Evolutionary conservation across 2,113 vertebrate species (phyloP).

Genomic region (Bucco capensis): DNA sequence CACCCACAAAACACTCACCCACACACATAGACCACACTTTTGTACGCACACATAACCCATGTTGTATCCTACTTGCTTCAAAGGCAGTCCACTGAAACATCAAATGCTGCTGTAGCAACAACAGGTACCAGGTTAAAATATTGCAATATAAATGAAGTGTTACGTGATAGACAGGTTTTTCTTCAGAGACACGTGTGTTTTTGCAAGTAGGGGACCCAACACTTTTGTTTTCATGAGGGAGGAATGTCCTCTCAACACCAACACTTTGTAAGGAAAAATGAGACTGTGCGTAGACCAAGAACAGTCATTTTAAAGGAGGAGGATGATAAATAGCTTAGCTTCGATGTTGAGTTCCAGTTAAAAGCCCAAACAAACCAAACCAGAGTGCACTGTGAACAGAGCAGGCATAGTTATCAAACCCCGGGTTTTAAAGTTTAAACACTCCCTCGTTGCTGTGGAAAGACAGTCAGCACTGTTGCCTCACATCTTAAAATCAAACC

Average conservation of each 20-base stretch:
- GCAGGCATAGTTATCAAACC: not conserved
- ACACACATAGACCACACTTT: not conserved
- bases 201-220: constrained; percentile 25
- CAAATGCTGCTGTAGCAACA: constrained; percentile 54
- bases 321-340: constrained; percentile 51
- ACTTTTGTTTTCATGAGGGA: not conserved
- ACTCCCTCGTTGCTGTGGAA: not conserved
- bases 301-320: not conserved
- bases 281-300: not conserved
- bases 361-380: constrained; percentile 9
- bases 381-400: not conserved
- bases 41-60: constrained; percentile 32
- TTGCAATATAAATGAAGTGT: constrained; percentile 54
- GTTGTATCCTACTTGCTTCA: constrained; percentile 31
- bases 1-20: not conserved
- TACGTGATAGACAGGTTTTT: constrained; percentile 45
- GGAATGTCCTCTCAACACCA: not conserved
- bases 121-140: constrained; percentile 65
- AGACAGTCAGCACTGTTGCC: not conserved
- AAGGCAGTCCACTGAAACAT: constrained; percentile 44
- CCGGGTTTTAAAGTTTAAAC: not conserved
- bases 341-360: constrained; percentile 4
- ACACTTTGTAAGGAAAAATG: not conserved
- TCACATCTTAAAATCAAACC: not conserved
- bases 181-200: not conserved